These are phyloP conservation scores for Corythaixoides concolor DNA, from an alignment of 2,113 vertebrate genomes.

Conservation along the genomic window DNA sequence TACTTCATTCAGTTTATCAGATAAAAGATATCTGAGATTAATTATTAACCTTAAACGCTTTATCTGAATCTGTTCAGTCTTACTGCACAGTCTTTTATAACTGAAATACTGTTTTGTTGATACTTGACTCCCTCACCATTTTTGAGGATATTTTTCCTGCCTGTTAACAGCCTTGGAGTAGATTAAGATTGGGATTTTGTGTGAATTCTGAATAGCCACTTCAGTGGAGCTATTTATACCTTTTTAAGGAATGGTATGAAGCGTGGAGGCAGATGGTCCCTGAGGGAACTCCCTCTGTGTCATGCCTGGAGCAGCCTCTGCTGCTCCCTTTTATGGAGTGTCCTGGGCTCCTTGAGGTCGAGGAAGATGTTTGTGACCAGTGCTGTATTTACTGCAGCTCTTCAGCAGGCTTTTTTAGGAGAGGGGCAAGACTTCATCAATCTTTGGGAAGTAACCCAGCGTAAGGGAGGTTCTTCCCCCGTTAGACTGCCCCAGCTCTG, in stretches of 20 bases:
- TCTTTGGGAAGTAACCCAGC: not conserved
- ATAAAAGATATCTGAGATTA: not conserved
- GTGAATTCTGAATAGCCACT: not conserved
- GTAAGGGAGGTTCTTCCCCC: not conserved
- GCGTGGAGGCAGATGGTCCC: not conserved
- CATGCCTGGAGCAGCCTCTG: not conserved
- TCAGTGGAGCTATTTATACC: not conserved
- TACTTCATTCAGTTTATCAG: not conserved
- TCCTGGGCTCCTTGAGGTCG: not conserved
- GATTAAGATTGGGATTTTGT: not conserved
- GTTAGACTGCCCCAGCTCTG: not conserved
- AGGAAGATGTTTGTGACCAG: not conserved
- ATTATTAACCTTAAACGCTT: conserved; percentile 44
- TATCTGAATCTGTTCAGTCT: not conserved
- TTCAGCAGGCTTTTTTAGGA: not conserved
- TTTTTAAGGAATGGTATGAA: conserved; percentile 54
- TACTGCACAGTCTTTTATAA: not conserved
- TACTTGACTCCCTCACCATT: not conserved
- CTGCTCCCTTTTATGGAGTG: conserved; percentile 23
- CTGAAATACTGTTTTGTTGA: not conserved
- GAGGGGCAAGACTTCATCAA: not conserved
- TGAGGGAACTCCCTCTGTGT: not conserved
- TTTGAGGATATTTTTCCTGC: not conserved
- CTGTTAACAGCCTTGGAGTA: not conserved
- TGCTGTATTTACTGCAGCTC: not conserved